Conservation (phyloP, 2,113 vertebrate genomes). For the Potamarius usumacintae region DNA sequence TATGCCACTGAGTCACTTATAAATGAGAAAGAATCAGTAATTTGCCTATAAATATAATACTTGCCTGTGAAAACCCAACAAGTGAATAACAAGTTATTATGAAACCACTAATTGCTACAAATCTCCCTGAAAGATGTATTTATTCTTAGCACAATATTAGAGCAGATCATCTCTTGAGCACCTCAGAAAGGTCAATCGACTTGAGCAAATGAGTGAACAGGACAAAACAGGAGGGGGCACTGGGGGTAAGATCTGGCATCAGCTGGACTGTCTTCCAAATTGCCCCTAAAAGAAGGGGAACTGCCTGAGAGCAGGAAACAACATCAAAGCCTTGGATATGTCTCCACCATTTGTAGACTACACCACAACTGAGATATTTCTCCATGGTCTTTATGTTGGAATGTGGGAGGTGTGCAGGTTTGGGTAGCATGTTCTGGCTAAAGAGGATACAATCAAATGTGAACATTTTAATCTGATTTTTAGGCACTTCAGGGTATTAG, state of each 20-base stretch:
- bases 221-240: slow-evolving; percentile 3
- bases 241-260: slow-evolving; percentile 33
- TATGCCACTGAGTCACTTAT: not conserved
- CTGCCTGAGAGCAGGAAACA: slow-evolving; percentile 58
- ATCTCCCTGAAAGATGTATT: not conserved
- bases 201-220: slow-evolving; percentile 25
- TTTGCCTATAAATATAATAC: not conserved
- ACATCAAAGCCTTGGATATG: slow-evolving; percentile 63
- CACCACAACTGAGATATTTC: slow-evolving; percentile 60
- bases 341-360: slow-evolving; percentile 56
- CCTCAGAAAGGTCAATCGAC: not conserved
- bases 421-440: slow-evolving; percentile 29
- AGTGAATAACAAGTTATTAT: not conserved
- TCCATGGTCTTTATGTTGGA: slow-evolving; percentile 62
- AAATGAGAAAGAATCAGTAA: not conserved
- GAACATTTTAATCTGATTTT: not conserved
- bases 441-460: not conserved
- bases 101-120: not conserved
- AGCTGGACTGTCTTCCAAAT: slow-evolving; percentile 48
- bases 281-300: slow-evolving; percentile 51
- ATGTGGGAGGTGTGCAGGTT: slow-evolving; percentile 52
- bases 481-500: not conserved
- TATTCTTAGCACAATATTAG: not conserved
- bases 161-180: not conserved
- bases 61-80: not conserved